Evolutionary conservation across 2,888 invertebrate genomes (phyloP).

Genomic region (Conus canariensis): DNA sequence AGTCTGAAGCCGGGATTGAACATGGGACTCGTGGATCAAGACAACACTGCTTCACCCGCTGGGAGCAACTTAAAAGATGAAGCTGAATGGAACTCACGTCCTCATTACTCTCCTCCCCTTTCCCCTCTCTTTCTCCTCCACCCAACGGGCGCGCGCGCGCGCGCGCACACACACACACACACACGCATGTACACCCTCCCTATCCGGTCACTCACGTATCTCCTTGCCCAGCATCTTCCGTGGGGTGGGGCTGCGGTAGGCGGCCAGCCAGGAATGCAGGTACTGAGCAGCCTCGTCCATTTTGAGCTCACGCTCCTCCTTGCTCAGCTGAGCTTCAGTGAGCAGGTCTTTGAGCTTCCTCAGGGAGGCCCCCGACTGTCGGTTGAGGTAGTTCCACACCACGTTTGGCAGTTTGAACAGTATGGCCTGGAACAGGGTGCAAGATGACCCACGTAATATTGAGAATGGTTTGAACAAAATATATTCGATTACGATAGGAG

Average conservation of each 20-base stretch:
- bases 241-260: slow-evolving; percentile 28
- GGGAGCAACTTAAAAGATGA: too few relatives aligned
- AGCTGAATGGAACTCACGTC: too few relatives aligned
- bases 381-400: slow-evolving; percentile 39
- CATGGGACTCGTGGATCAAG: too few relatives aligned
- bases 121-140: too few relatives aligned
- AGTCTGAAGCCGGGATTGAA: too few relatives aligned
- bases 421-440: slow-evolving; percentile 31
- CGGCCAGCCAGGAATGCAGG: slow-evolving; percentile 47
- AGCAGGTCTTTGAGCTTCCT: slow-evolving; percentile 46
- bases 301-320: slow-evolving; percentile 30
- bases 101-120: too few relatives aligned
- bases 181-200: background rate
- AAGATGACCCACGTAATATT: background rate
- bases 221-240: slow-evolving; percentile 23
- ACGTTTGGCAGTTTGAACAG: slow-evolving; percentile 47
- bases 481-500: too few relatives aligned
- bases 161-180: too few relatives aligned
- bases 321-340: slow-evolving; percentile 35
- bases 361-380: slow-evolving; percentile 41
- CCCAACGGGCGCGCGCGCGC: too few relatives aligned
- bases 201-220: background rate
- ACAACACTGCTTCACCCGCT: too few relatives aligned
- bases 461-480: background rate
- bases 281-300: slow-evolving; percentile 48